Percentiles rank a stretch among this genome's conserved stretches.
Evolutionary conservation across 2,888 invertebrate genomes (phyloP).

Genomic region (Cryptocheilus praepositus): DNA sequence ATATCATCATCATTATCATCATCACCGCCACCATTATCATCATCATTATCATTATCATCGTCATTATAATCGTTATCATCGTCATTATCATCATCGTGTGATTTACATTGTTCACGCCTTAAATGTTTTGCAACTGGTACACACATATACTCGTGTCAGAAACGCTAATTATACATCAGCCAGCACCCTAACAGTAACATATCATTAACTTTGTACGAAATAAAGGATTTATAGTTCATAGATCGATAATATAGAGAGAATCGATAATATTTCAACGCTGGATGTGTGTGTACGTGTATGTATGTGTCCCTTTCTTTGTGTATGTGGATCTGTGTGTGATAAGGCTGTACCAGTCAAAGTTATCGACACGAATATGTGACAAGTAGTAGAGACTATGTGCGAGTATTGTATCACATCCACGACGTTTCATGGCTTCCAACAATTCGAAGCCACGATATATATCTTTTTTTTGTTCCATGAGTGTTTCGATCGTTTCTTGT

Average conservation of each 20-base stretch:
- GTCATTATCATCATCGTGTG: background rate
- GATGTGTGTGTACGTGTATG: slow-evolving; percentile 39
- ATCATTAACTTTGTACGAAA: slow-evolving; percentile 41
- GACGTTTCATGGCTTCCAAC: slow-evolving; percentile 38
- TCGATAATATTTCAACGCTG: slow-evolving; percentile 16
- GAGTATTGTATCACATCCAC: slow-evolving; percentile 52
- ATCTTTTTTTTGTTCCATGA: slow-evolving; percentile 4
- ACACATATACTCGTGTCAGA: slow-evolving; percentile 28
- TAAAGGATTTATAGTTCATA: slow-evolving; percentile 36
- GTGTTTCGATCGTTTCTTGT: background rate
- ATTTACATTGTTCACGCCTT: slow-evolving; percentile 40
- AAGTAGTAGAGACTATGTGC: slow-evolving; percentile 40
- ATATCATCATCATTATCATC: slow-evolving; percentile 12
- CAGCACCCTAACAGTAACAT: slow-evolving; percentile 50
- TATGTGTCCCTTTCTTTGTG: slow-evolving; percentile 3
- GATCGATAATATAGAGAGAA: slow-evolving; percentile 27
- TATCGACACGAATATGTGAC: slow-evolving; percentile 41
- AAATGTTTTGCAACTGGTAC: slow-evolving; percentile 41
- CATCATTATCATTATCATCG: slow-evolving; percentile 25
- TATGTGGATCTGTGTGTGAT: background rate
- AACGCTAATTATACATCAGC: slow-evolving; percentile 45
- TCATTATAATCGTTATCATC: slow-evolving; percentile 23
- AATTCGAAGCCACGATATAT: slow-evolving; percentile 21
- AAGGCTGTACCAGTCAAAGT: slow-evolving; percentile 26
- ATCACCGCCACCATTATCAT: slow-evolving; percentile 21